Conservation (phyloP, 1,140 invertebrate species). For the Drosophila persimilis region DNA sequence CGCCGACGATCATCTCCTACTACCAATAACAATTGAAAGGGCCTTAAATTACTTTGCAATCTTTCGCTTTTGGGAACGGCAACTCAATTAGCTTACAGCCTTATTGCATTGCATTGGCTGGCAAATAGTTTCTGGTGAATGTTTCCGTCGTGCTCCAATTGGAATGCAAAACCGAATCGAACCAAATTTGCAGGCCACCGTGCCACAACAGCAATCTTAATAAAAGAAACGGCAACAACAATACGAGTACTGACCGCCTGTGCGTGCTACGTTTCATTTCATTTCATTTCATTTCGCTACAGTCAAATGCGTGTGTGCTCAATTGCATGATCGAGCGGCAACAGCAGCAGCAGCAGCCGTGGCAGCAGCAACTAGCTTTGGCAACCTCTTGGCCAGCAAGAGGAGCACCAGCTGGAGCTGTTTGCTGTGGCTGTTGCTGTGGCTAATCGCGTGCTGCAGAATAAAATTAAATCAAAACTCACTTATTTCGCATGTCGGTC, state of each 20-base stretch:
- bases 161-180: conserved; percentile 74
- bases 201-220: conserved; percentile 36
- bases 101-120: conserved; percentile 38
- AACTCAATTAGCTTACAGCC: conserved; percentile 62
- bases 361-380: conserved; percentile 3
- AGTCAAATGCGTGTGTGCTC: conserved; percentile 77
- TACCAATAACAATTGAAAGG: too few species aligned
- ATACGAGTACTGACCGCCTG: conserved; percentile 24
- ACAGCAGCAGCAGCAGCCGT: conserved; percentile 12
- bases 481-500: conserved; percentile 90
- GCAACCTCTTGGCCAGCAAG: conserved; percentile 16
- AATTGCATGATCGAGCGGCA: conserved; percentile 75
- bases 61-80: conserved; percentile 46
- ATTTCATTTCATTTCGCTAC: conserved; percentile 80
- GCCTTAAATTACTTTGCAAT: too few species aligned
- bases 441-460: conserved; percentile 77
- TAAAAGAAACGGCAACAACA: conserved; percentile 15
- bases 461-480: conserved; percentile 83
- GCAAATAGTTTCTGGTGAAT: conserved; percentile 60
- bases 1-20: too few species aligned
- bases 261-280: conserved; percentile 80
- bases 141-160: conserved; percentile 77
- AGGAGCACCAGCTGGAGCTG: background rate
- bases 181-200: conserved; percentile 69
- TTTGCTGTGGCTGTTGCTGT: conserved; percentile 34